These are phyloP conservation scores for Melitaea cinxia DNA, from an alignment of 1,140 invertebrate species.

Conservation along the genomic window DNA sequence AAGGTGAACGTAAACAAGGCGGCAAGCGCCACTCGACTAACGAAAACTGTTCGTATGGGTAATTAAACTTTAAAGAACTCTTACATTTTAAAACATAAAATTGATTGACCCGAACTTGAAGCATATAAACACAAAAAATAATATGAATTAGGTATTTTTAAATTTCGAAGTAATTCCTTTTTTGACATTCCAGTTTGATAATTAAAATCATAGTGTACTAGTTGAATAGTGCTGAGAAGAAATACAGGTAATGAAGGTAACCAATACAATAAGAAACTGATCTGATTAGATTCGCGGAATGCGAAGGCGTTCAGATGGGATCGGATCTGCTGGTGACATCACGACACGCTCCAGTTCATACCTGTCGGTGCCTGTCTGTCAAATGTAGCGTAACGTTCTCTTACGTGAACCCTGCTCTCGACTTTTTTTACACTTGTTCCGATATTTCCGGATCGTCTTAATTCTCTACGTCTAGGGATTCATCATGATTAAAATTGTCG, in stretches of 20 bases:
- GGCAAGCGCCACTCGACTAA: conserved; percentile 53
- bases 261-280: neutral
- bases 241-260: too few species aligned
- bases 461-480: conserved; percentile 28
- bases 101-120: neutral
- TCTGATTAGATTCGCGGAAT: conserved; percentile 32
- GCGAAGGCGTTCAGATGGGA: conserved; percentile 29
- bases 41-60: conserved; percentile 28
- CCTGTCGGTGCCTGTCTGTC: conserved; percentile 58
- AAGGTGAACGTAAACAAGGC: conserved; percentile 53
- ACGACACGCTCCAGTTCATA: conserved; percentile 66
- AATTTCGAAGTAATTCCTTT: too few species aligned
- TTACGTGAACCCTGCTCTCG: conserved; percentile 48
- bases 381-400: conserved; percentile 55
- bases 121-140: neutral
- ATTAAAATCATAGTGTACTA: too few species aligned
- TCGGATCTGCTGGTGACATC: conserved; percentile 58
- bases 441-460: conserved; percentile 46
- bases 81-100: conserved; percentile 29
- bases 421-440: conserved; percentile 49
- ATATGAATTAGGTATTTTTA: too few species aligned
- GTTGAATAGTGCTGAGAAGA: too few species aligned
- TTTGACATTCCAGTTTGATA: too few species aligned
- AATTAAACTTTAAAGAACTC: conserved; percentile 41
- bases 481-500: conserved; percentile 12